These are phyloP conservation scores for Syrmaticus mikado DNA, from an alignment of 2,113 vertebrate species.

Conservation along the genomic window DNA sequence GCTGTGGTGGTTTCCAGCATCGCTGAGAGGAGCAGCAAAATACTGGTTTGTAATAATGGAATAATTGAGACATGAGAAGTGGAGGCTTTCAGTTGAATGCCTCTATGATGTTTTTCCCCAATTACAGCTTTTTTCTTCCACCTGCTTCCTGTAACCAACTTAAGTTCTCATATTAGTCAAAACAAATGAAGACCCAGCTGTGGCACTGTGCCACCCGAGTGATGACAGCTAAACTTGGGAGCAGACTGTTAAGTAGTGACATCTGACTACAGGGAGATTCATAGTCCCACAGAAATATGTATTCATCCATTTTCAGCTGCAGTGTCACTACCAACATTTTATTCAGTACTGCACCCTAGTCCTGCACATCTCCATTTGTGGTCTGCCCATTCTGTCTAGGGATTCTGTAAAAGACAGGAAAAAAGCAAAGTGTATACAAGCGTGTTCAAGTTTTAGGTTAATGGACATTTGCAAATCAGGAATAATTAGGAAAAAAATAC, in stretches of 20 bases:
- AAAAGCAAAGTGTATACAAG: neutral
- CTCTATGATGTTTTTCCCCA: neutral
- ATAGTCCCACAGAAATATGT: neutral
- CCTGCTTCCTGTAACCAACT: neutral
- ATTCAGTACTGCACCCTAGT: neutral
- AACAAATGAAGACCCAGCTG: neutral
- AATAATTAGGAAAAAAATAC: neutral
- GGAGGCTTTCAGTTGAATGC: neutral
- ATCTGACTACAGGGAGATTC: neutral
- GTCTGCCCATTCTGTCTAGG: neutral
- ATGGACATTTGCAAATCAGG: neutral
- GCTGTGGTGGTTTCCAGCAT: conserved; percentile 40
- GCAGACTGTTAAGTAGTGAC: neutral
- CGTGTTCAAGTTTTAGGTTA: neutral
- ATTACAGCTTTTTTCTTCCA: neutral
- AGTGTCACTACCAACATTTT: neutral
- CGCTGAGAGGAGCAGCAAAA: neutral
- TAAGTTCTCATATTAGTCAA: neutral
- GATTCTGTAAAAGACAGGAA: neutral
- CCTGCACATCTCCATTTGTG: neutral
- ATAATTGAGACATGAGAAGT: neutral
- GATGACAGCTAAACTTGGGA: neutral
- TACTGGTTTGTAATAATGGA: neutral
- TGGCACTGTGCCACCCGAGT: neutral
- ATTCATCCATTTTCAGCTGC: neutral